Conservation (phyloP, 2,113 vertebrate species). For the Lagopus muta region DNA sequence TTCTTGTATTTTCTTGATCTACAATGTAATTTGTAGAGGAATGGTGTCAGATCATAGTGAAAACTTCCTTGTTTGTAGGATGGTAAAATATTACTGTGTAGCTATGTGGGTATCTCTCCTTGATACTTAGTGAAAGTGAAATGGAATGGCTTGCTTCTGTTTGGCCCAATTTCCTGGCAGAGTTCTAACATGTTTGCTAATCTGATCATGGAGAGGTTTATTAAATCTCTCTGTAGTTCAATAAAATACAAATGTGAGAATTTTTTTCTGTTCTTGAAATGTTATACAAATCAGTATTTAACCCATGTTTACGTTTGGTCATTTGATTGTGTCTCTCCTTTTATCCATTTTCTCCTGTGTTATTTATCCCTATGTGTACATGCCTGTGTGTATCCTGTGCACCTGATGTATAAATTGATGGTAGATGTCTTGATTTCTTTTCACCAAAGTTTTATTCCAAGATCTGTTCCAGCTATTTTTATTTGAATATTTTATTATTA, state of each 20-base stretch:
- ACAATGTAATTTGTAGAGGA: background rate
- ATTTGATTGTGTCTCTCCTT: conserved; percentile 15
- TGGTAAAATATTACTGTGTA: background rate
- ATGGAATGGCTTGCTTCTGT: background rate
- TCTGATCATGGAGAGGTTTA: background rate
- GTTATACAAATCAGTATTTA: background rate
- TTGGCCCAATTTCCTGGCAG: background rate
- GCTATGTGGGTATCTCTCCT: background rate
- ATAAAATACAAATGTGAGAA: background rate
- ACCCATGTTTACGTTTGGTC: background rate
- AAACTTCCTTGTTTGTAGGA: background rate
- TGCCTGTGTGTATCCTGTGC: conserved; percentile 49
- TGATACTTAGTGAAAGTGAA: background rate
- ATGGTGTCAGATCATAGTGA: background rate
- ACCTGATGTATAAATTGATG: background rate
- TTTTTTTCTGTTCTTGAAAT: background rate
- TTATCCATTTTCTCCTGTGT: background rate
- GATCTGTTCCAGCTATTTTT: background rate
- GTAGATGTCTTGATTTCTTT: background rate
- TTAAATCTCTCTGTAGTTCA: background rate
- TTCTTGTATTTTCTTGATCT: background rate
- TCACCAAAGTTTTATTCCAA: background rate
- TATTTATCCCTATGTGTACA: conserved; percentile 54
- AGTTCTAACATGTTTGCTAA: background rate
- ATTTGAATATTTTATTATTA: background rate